A percentile compares a stretch with the other conserved stretches of the same genome.
Conservation (phyloP, 2,797 vertebrate species). For the Sarcophilus harrisii region DNA sequence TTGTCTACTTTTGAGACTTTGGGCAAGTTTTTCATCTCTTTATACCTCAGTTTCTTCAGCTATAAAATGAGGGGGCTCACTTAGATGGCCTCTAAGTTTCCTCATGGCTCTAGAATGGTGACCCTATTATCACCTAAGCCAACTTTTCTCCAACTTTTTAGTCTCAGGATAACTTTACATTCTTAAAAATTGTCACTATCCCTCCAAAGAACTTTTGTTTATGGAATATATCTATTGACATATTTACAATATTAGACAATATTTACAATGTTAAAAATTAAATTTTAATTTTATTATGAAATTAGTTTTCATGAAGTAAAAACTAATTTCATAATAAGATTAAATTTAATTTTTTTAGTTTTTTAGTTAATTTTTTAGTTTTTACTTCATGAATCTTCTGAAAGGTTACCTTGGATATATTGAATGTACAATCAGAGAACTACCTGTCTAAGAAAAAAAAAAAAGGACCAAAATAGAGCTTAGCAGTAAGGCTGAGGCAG, state of each 20-base stretch:
- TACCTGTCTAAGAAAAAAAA: neutral
- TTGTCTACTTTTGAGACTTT: neutral
- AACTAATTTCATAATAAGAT: too few species aligned
- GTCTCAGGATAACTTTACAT: constrained; percentile 16
- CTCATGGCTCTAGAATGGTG: neutral
- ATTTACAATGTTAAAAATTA: neutral
- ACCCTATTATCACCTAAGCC: neutral
- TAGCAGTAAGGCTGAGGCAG: neutral
- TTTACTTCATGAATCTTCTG: neutral
- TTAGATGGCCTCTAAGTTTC: neutral
- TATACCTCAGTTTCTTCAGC: neutral
- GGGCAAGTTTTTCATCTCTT: neutral
- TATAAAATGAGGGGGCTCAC: neutral
- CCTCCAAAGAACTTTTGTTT: neutral
- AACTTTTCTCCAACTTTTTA: constrained; percentile 27
- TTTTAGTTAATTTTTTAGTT: neutral
- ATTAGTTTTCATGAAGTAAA: neutral
- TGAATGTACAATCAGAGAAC: neutral
- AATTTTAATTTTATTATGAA: neutral
- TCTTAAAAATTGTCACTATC: neutral
- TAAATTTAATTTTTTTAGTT: too few species aligned
- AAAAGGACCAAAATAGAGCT: neutral
- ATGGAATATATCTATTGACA: neutral
- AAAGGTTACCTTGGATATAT: neutral
- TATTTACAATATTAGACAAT: neutral